Evolutionary conservation across 2,113 vertebrate genomes (phyloP), one percentile per base, ranked within the genome.

Genomic region (Petroica traversi): DNA sequence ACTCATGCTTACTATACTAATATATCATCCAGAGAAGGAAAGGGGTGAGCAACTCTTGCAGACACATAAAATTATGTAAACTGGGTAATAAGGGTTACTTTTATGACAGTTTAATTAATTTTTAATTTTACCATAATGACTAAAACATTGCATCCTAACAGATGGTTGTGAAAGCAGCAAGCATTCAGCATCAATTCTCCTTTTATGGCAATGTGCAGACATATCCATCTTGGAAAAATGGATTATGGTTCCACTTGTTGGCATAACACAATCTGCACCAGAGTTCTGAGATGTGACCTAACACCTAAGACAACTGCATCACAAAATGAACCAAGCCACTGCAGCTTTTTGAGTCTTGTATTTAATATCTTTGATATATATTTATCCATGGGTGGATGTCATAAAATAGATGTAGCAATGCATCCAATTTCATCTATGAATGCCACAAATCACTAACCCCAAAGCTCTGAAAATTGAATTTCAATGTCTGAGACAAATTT

Each of bases 121-220:
- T 96, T 92, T 48, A 63, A 55, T 55, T 90, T 81, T 90, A 71
- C 57, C 52, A 31, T 59, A 69, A 94, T 33, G 49, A 74, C 61
- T 71, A 63, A 62, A 88, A 38, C 78, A 88, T 69, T 38, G 52
- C 23, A 69, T 59, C 29, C 36, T 86, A 95, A 63, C 93, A 96
- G 86, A 92, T 84, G 85, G 78, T n/a, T 74, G n/a, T 76, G 62
- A 83, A 93, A 88, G 38, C 49, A 85, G 62, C 33, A 83, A 92
- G 43, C 48, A 36, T 55, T 88, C 71, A 95, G 78, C 41, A 72
- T 55, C 69, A 62, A 26, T 51, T 88, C 46, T 74, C 38, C 19
- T 88, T 88, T 76, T 45, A 88, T 31, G 52, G 82, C 52, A 59
- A 41, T 12, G 14, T 38, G 52, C 40, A 67, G 72, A 64, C 26